These are phyloP conservation scores for Augochlorella aurata DNA, from an alignment of 2,888 invertebrate genomes.

Conservation along the genomic window DNA sequence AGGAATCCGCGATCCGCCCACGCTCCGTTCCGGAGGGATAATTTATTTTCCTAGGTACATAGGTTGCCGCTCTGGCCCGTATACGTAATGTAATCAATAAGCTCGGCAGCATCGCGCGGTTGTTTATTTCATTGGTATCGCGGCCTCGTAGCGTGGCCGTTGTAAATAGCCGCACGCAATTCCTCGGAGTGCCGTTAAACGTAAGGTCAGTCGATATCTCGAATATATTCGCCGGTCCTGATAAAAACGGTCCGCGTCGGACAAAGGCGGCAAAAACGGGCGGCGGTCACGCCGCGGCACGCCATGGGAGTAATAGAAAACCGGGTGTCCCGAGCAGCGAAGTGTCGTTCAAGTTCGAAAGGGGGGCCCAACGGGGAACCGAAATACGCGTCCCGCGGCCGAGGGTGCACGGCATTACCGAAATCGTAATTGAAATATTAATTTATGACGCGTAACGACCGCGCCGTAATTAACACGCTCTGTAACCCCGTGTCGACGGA, in stretches of 20 bases:
- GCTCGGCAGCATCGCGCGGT: constrained; percentile 26
- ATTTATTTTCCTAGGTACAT: constrained; percentile 30
- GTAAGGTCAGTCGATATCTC: constrained; percentile 37
- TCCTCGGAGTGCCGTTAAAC: constrained; percentile 36
- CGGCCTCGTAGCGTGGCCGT: constrained; percentile 18
- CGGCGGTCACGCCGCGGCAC: not conserved
- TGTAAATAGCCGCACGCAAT: constrained; percentile 33
- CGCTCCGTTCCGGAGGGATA: not conserved
- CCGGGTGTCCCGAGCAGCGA: not conserved
- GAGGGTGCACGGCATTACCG: constrained; percentile 68
- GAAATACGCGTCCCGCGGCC: constrained; percentile 48
- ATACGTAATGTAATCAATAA: constrained; percentile 52
- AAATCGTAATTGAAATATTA: constrained; percentile 80
- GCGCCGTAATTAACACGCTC: constrained; percentile 78
- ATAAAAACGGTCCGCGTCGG: constrained; percentile 10
- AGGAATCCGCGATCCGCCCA: constrained; percentile 16
- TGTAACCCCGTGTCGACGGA: constrained; percentile 74
- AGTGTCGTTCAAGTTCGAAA: not conserved
- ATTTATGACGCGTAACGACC: constrained; percentile 77
- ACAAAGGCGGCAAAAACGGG: not conserved
- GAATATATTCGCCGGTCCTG: not conserved
- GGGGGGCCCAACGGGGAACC: not conserved
- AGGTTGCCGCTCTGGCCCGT: constrained; percentile 12
- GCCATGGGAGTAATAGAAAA: constrained; percentile 8
- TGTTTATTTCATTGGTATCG: constrained; percentile 43